Evolutionary conservation across 2,113 vertebrate genomes (phyloP), one percentile per base, ranked within the genome.

Genomic region (Eira barbara): DNA sequence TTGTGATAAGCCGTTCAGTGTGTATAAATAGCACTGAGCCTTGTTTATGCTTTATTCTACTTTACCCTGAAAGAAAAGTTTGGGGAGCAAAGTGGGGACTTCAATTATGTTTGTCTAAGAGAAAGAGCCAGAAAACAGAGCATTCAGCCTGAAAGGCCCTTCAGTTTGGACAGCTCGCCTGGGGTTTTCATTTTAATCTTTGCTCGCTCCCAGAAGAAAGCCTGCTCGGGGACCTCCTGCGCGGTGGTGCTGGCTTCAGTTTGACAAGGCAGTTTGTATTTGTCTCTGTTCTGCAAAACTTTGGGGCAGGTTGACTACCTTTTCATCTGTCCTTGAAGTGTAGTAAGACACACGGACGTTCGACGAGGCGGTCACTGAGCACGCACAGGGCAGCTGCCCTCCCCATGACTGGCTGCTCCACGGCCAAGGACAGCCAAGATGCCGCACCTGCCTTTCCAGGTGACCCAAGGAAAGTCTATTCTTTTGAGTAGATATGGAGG

Each of bases 11-110:
- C 2, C 2, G 7, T 52, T 89, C 59, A 12, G 6, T 80, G 84
- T 92, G 27, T 73, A 82, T 93, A 31, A 91, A 89, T 47, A 91
- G 85, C 97, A 49, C 78, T 6, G 36, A 95, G 49, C 27, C 82
- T 90, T 27, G 29, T 89, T 91, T 95, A 74, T 39, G 25, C 89
- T 86, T 82, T 79, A 67, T 93, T 91, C 71, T 91, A 0, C 61
- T 93, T 74, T 69, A 80, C 87, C 65, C 65, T 18, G 4, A 45
- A 69, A 76, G 94, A 36, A 91, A 88, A 86, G 86, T 93, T 91
- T 93, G 67, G 78, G 74, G 79, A 95, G 67, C 71, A 95, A 67
- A 94, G 39, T 25, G 88, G 89, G 73, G 92, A 69, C 73, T 93
- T 89, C 20, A 71, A 14, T 85, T 89, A 39, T 91, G 36, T 94